phyloP scores from a whole-genome alignment of 2,113 vertebrate species.

The Oryzias curvinotus region DNA sequence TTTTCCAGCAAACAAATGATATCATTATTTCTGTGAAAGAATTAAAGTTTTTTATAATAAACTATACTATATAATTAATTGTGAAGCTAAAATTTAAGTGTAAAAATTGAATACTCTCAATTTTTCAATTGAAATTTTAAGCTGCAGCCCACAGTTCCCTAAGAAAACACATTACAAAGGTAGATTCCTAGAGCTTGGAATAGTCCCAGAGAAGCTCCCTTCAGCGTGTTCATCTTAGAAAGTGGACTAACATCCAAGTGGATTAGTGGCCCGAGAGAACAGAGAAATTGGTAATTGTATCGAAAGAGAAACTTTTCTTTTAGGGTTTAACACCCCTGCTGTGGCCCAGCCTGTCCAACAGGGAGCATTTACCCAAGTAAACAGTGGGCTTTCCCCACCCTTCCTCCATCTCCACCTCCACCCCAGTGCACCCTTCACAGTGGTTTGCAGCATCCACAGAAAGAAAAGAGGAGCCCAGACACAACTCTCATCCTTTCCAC shows the following conservation, averaged over 20 bases:
- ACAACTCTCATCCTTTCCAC: conserved; percentile 49
- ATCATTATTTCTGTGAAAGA: too few relatives aligned
- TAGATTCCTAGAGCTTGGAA: too few relatives aligned
- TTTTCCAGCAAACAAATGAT: too few relatives aligned
- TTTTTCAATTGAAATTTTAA: too few relatives aligned
- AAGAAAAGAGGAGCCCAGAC: conserved; percentile 39
- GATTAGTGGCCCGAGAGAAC: conserved; percentile 33
- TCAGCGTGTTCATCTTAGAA: conserved; percentile 23
- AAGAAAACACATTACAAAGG: too few relatives aligned
- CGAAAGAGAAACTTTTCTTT: conserved; percentile 45
- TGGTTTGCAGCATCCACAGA: conserved; percentile 14
- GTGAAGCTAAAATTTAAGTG: too few relatives aligned
- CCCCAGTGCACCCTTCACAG: conserved; percentile 30
- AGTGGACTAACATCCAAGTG: conserved; percentile 31
- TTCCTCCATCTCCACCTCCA: neutral
- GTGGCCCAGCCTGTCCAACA: conserved; percentile 45
- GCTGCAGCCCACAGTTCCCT: too few relatives aligned
- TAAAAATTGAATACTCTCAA: too few relatives aligned
- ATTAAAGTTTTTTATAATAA: too few relatives aligned
- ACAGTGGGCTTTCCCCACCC: conserved; percentile 35
- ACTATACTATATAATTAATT: too few relatives aligned
- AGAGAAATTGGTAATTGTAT: conserved; percentile 43
- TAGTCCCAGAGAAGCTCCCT: neutral
- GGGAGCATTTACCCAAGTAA: conserved; percentile 65
- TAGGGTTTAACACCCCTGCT: conserved; percentile 56